Evolutionary conservation across 2,113 vertebrate species (phyloP).

Genomic region (Plecturocebus donacophilus): DNA sequence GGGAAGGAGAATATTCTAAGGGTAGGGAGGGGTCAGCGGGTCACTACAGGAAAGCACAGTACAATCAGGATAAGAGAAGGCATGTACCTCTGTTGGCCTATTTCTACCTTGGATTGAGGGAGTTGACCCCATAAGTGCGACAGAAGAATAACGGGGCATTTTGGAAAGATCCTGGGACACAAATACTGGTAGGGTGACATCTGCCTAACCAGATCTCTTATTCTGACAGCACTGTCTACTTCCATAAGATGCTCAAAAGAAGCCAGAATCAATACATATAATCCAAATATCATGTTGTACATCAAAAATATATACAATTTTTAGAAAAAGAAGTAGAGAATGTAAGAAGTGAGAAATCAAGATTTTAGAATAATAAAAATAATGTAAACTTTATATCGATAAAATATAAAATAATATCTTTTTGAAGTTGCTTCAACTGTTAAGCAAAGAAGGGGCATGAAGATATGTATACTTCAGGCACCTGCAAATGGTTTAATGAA

Average conservation of each 20-base stretch:
- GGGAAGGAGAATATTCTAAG: neutral
- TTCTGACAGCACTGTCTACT: neutral
- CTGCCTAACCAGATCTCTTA: neutral
- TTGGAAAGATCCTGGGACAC: neutral
- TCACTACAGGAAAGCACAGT: neutral
- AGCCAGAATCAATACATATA: neutral
- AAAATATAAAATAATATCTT: neutral
- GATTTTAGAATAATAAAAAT: neutral
- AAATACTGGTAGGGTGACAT: neutral
- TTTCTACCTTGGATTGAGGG: neutral
- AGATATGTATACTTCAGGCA: neutral
- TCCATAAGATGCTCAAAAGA: neutral
- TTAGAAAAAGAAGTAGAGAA: neutral
- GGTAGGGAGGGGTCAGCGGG: neutral
- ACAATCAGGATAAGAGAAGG: neutral
- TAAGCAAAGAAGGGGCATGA: neutral
- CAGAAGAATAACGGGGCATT: neutral
- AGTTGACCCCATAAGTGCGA: neutral
- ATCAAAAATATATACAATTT: neutral
- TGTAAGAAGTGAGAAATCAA: neutral
- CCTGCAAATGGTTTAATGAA: neutral
- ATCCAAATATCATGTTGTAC: neutral
- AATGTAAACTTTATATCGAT: neutral
- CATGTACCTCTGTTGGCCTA: neutral
- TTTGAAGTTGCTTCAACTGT: neutral